Base-by-base conservation (phyloP, 2,888 invertebrate species). In the Entomobrya proxima region DNA sequence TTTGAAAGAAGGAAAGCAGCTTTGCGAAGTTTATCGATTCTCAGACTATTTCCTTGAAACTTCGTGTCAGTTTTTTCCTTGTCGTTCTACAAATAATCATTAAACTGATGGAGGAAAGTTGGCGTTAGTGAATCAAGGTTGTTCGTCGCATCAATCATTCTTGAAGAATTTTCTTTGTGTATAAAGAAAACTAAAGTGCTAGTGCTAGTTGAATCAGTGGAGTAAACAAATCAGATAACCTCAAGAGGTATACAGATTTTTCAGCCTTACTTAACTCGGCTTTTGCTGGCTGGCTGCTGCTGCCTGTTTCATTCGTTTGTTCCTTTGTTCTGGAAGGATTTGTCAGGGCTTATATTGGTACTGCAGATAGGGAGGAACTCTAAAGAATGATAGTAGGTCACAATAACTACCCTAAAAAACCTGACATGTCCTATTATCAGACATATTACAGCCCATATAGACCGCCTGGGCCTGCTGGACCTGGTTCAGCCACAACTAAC, bases 351-450 rank as follows among this genome's bases (percentile, higher is more conserved):
- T 58, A 9, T 30, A 2, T 52, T 52, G 52, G 76, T 58, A 52
- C 58, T 72, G 44, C 27, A 37, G 40, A 75, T 9, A 11, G 24
- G 15, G 4, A 2, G 11, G 11, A 15, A 24, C 44, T 7, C 9
- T n/a, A 47, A 61, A 52, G n/a, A 27, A 84, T 77, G 77, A 84
- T 84, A 27, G 67, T 84, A 21, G 76, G 83, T 30, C 83, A 84
- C 40, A 84, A 52, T 76, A 77, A 77, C 50, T 84, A 67, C 55
- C 55, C 76, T n/a, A 84, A 84, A 55, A 84, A 84, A 50, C 67
- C 83, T 52, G 83, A 84, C 52, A 84, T 84, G 75, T 35, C 76
- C 2, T 84, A 77, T 69, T 81, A 81, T 44, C 81, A 81, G 72
- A 55, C 81, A n/a, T 84, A 84, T 77, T 75, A 82, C 40, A 44